Percentiles rank a stretch among this genome's conserved stretches.
phyloP scores from a whole-genome alignment of 2,113 vertebrate species.

The Colaptes auratus region DNA sequence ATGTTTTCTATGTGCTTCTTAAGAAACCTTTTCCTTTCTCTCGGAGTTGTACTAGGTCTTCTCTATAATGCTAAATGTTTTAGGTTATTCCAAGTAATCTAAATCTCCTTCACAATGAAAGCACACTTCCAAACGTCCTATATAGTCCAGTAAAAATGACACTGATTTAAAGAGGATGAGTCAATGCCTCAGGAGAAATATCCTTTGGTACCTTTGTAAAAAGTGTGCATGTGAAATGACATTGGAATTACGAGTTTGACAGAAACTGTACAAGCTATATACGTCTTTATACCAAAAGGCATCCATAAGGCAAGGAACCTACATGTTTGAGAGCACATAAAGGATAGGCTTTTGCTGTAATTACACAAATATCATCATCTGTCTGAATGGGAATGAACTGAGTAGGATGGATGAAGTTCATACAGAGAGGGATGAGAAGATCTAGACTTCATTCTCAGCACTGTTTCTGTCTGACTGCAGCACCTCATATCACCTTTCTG shows the following conservation, averaged over 20 bases:
- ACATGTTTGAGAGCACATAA: not conserved
- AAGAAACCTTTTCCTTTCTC: not conserved
- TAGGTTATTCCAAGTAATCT: not conserved
- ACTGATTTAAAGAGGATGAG: not conserved
- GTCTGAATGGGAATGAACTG: not conserved
- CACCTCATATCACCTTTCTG: not conserved
- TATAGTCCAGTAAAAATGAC: not conserved
- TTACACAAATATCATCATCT: not conserved
- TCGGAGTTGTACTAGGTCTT: not conserved
- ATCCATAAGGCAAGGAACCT: not conserved
- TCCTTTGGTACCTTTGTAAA: not conserved
- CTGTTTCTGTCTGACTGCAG: not conserved
- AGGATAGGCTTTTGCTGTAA: not conserved
- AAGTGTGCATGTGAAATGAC: not conserved
- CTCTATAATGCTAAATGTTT: not conserved
- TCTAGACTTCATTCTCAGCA: not conserved
- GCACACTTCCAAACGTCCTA: not conserved
- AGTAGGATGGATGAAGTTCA: not conserved
- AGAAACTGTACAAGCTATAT: not conserved
- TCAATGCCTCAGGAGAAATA: not conserved
- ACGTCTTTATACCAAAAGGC: not conserved
- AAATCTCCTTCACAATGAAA: not conserved
- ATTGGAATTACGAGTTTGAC: not conserved
- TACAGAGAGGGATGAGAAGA: not conserved
- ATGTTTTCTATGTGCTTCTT: not conserved